A percentile compares a stretch with the other conserved stretches of the same genome.
Conservation (phyloP, 2,113 vertebrate species). For the Deroptyus accipitrinus region DNA sequence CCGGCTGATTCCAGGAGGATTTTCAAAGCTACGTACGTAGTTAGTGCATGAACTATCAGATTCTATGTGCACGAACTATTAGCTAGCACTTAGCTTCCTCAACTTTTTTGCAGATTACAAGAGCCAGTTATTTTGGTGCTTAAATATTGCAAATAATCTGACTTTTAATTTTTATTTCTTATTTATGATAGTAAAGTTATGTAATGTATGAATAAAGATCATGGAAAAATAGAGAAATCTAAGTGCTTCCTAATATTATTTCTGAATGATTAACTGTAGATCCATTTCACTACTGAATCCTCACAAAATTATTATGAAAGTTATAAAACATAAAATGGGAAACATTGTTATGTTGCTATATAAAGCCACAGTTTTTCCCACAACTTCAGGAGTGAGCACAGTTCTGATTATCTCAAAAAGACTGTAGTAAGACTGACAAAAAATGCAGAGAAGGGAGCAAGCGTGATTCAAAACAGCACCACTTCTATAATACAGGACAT, state of each 20-base stretch:
- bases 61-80: background rate
- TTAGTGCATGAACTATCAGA: background rate
- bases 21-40: background rate
- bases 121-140: background rate
- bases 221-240: background rate
- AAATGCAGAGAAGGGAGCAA: background rate
- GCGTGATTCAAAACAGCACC: background rate
- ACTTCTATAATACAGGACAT: accelerated
- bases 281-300: background rate
- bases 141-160: background rate
- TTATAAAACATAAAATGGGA: background rate
- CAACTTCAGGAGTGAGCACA: background rate
- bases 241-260: background rate
- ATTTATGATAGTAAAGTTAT: background rate
- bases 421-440: background rate
- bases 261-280: background rate
- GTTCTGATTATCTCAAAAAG: background rate
- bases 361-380: background rate
- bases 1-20: background rate
- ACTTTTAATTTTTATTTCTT: background rate
- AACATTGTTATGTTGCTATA: background rate
- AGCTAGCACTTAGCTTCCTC: background rate
- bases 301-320: background rate
- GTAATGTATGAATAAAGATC: background rate
- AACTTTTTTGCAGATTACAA: background rate